Evolutionary conservation across 2,113 vertebrate genomes (phyloP).

Genomic region (Labeo rohita): DNA sequence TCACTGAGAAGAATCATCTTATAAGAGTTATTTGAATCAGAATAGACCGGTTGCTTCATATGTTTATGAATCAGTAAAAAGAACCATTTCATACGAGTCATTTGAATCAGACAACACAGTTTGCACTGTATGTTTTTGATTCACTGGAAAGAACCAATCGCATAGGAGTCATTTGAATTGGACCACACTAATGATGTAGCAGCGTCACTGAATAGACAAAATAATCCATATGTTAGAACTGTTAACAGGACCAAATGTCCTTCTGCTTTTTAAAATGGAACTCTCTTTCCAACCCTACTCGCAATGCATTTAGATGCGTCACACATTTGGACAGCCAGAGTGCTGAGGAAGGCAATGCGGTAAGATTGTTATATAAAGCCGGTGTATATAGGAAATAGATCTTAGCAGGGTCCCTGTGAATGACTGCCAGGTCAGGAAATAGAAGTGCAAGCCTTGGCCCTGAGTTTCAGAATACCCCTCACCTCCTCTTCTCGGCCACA

Average conservation of each 20-base stretch:
- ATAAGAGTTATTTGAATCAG: not conserved
- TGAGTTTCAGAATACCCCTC: slow-evolving; percentile 25
- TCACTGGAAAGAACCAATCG: not conserved
- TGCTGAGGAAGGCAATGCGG: slow-evolving; percentile 88
- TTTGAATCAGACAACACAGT: not conserved
- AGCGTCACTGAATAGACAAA: not conserved
- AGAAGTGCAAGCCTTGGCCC: slow-evolving; percentile 90
- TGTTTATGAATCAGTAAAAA: too few relatives aligned
- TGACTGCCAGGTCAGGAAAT: slow-evolving; percentile 91
- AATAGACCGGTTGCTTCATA: not conserved
- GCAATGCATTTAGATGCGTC: slow-evolving; percentile 12
- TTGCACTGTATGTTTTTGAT: not conserved
- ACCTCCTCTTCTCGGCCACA: slow-evolving; percentile 64
- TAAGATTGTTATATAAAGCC: slow-evolving; percentile 90
- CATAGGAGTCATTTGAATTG: too few relatives aligned
- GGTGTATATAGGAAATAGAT: slow-evolving; percentile 92
- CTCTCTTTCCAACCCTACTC: not conserved
- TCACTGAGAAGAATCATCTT: not conserved
- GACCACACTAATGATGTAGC: not conserved
- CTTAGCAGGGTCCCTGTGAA: slow-evolving; percentile 90
- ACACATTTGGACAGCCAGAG: slow-evolving; percentile 51
- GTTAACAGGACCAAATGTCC: not conserved
- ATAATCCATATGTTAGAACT: slow-evolving; percentile 4
- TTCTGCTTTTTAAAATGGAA: not conserved
- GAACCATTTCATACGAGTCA: not conserved